A percentile compares a stretch with the other conserved stretches of the same genome.
Evolutionary conservation across 2,113 vertebrate genomes (phyloP).

Genomic region (Carlito syrichta): DNA sequence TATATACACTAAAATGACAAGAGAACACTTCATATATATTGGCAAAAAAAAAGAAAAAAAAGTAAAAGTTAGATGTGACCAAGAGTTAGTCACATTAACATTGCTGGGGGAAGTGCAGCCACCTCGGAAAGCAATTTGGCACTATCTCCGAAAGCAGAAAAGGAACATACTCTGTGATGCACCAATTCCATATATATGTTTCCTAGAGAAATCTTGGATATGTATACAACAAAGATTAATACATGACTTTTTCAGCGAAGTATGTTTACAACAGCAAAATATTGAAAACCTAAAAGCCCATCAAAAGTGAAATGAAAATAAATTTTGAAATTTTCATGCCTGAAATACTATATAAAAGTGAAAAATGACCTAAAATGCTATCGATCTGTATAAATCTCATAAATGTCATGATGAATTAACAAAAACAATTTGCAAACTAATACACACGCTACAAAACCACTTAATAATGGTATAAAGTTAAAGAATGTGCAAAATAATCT

Average conservation of each 20-base stretch:
- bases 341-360: neutral
- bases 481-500: neutral
- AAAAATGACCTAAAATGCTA: neutral
- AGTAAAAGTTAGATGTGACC: too few relatives aligned
- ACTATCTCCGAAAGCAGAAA: neutral
- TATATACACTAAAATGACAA: neutral
- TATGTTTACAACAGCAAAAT: neutral
- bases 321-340: neutral
- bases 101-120: neutral
- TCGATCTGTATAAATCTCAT: neutral
- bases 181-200: neutral
- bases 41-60: neutral
- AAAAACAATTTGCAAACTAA: neutral
- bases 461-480: neutral
- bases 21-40: neutral
- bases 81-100: neutral
- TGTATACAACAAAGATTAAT: neutral
- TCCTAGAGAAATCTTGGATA: neutral
- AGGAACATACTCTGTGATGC: neutral
- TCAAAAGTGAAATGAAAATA: neutral
- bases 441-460: neutral
- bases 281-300: neutral
- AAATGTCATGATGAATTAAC: neutral
- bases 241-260: neutral
- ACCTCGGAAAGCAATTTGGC: neutral